Base-by-base conservation (phyloP, 2,888 invertebrate genomes). In the Leptura quadrifasciata region DNA sequence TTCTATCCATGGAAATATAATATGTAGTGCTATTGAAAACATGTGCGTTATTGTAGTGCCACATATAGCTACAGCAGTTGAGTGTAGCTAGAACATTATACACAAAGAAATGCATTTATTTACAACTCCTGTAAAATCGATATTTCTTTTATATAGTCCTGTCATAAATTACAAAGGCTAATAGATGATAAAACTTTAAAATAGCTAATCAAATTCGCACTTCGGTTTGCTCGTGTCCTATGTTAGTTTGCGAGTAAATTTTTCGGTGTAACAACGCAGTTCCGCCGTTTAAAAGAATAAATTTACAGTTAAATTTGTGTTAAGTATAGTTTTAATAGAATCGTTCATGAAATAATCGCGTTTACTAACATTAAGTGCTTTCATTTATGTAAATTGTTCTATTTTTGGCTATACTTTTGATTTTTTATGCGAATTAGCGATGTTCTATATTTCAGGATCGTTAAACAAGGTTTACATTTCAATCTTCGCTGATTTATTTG, bases 121-220 rank as follows among this genome's bases (percentile, higher is more conserved):
- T 55, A 69, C 58, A 69, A n/a, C 69, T 15, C 18, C 20, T 27
- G 17, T 8, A 69, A 58, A 58, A 69, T 69, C 69, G 58, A 69
- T 69, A 35, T 39, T 20, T n/a, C 35, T 52, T 71, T 3, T 61
- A 61, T 61, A 61, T 71, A 52, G 47, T 31, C 60, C 70, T 61
- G 70, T 71, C 70, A 61, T 8, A 17, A 17, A 10, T 17, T 27
- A 71, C 61, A 71, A 71, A 52, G 39, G 70, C 52, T 61, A 71
- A 71, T 71, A 61, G 27, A 71, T 61, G 60, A 61, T 35, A 70
- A 39, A 47, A 60, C 21, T 57, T 57, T 35, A 58, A 24, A 71
- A 24, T 61, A 71, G 52, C 39, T 39, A 47, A 35, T 58, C 4
- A 61, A 71, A 61, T 61, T 71, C 52, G 61, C 61, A 52, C 52